Evolutionary conservation across 2,113 vertebrate genomes (phyloP).

Genomic region (Trogon surrucura): DNA sequence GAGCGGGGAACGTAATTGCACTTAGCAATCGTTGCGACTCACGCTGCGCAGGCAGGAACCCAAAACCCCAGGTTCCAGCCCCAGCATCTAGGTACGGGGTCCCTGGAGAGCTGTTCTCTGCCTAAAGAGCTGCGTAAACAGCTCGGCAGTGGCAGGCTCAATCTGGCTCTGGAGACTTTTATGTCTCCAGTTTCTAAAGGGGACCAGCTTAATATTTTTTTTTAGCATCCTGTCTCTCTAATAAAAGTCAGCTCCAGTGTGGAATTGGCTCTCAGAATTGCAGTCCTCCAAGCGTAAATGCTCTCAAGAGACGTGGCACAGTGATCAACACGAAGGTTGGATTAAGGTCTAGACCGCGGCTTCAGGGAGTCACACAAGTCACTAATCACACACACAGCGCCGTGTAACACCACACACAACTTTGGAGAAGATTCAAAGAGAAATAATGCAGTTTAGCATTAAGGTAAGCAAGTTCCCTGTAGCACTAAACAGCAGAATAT

Average conservation of each 20-base stretch:
- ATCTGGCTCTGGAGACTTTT: slow-evolving; percentile 22
- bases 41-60: neutral
- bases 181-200: slow-evolving; percentile 38
- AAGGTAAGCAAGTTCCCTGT: neutral
- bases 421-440: neutral
- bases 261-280: neutral
- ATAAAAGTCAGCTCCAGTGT: neutral
- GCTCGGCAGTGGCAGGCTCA: slow-evolving; percentile 8
- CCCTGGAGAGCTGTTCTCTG: neutral
- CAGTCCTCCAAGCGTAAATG: neutral
- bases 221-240: neutral
- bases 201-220: slow-evolving; percentile 10
- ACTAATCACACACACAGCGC: neutral
- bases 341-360: slow-evolving; percentile 18
- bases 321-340: neutral
- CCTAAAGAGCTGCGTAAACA: slow-evolving; percentile 51
- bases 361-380: neutral
- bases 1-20: neutral
- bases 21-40: neutral
- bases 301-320: neutral
- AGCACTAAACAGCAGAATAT: neutral
- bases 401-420: neutral
- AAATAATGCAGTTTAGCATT: neutral
- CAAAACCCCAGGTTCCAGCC: neutral
- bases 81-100: neutral